Evolutionary conservation across 2,113 vertebrate genomes (phyloP).

Genomic region (Eolophus roseicapilla): DNA sequence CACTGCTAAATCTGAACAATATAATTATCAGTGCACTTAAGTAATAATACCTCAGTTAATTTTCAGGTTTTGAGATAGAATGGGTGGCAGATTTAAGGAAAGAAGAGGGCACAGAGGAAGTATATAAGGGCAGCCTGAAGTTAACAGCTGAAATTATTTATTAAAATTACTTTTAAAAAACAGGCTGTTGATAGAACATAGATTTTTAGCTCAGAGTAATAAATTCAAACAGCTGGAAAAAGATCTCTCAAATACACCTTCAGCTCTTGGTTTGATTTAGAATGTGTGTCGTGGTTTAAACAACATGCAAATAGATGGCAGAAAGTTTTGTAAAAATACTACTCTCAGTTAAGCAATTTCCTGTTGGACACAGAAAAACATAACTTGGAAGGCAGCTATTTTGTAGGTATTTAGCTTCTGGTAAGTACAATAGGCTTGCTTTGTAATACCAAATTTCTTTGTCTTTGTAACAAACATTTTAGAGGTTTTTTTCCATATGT

Average conservation of each 20-base stretch:
- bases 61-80: neutral
- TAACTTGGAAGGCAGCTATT: neutral
- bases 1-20: neutral
- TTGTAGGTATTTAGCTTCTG: neutral
- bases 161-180: neutral
- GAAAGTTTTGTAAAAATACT: neutral
- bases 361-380: neutral
- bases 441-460: neutral
- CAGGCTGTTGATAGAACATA: neutral
- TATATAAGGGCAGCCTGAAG: neutral
- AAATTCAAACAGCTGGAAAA: conserved; percentile 17
- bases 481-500: neutral
- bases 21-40: neutral
- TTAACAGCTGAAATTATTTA: conserved; percentile 5
- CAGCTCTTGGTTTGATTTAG: neutral
- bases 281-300: neutral
- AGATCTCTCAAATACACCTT: neutral
- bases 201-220: conserved; percentile 30
- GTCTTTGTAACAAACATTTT: neutral
- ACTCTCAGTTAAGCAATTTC: neutral
- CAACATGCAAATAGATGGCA: neutral
- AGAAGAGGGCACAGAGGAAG: neutral
- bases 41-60: neutral
- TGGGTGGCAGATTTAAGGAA: neutral
- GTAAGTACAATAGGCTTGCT: neutral